Evolutionary conservation across 2,888 invertebrate species (phyloP).

Genomic region (Thymelicus lineola): DNA sequence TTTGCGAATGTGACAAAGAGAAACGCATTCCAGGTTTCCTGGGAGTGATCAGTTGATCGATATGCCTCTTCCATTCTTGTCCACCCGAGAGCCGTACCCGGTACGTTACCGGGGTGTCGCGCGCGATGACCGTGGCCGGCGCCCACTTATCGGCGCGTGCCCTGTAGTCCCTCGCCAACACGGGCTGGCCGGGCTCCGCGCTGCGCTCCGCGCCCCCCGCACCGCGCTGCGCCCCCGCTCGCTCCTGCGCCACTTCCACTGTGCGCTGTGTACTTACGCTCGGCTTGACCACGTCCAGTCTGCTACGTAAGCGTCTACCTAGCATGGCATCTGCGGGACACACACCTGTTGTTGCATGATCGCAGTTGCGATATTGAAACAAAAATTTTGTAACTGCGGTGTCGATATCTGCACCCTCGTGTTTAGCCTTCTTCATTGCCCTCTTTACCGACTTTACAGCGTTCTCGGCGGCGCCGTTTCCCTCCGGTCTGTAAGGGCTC

Average conservation of each 20-base stretch:
- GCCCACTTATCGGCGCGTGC: neutral
- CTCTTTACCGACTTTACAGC: conserved; percentile 44
- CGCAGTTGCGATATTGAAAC: too few relatives aligned
- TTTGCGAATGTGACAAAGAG: neutral
- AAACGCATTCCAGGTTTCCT: neutral
- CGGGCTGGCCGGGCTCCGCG: neutral
- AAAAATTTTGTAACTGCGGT: conserved; percentile 34
- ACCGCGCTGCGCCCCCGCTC: neutral
- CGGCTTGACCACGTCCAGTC: too few relatives aligned
- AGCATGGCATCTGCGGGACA: too few relatives aligned
- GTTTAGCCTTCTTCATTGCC: conserved; percentile 40
- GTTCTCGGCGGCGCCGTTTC: conserved; percentile 45
- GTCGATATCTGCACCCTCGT: conserved; percentile 34
- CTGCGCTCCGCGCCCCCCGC: conserved; percentile 2
- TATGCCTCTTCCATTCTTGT: neutral
- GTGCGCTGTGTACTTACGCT: too few relatives aligned
- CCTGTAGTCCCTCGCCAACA: conserved; percentile 8
- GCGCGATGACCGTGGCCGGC: conserved; percentile 4
- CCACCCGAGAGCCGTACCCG: conserved; percentile 2
- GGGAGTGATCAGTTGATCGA: conserved; percentile 1
- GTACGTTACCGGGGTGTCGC: neutral
- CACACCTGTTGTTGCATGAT: too few relatives aligned
- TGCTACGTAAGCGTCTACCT: too few relatives aligned
- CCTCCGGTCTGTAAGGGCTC: conserved; percentile 38
- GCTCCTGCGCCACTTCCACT: too few relatives aligned